These are phyloP conservation scores for Pimpla rufipes DNA, from an alignment of 2,888 invertebrate genomes.

Conservation along the genomic window DNA sequence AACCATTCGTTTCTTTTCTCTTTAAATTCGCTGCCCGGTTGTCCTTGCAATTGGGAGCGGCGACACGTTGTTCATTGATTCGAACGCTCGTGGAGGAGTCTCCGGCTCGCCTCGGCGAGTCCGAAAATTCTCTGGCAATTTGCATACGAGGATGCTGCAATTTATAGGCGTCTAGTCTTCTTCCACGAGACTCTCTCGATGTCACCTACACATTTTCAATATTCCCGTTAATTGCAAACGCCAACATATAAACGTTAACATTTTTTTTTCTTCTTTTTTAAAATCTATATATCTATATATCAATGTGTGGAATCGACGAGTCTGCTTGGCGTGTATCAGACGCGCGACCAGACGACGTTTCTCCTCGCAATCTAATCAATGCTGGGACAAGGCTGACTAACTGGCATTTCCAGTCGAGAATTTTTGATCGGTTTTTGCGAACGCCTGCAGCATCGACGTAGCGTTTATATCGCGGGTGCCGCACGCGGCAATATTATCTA, in stretches of 20 bases:
- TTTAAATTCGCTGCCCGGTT: background rate
- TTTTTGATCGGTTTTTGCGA: background rate
- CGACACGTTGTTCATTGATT: slow-evolving; percentile 30
- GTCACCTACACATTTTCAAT: background rate
- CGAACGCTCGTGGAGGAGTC: slow-evolving; percentile 24
- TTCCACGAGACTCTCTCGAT: background rate
- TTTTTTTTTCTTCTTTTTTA: no score
- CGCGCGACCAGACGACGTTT: slow-evolving; percentile 8
- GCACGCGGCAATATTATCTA: slow-evolving; percentile 33
- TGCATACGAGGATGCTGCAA: slow-evolving; percentile 23
- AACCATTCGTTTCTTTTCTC: no score
- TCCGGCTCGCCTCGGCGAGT: slow-evolving; percentile 10
- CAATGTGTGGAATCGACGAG: background rate
- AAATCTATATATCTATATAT: background rate
- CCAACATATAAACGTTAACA: no score
- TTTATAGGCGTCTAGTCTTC: slow-evolving; percentile 29
- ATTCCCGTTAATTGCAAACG: slow-evolving; percentile 18
- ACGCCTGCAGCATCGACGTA: background rate
- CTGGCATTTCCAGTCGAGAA: slow-evolving; percentile 10
- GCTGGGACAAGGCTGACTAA: background rate
- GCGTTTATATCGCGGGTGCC: background rate
- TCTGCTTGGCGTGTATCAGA: background rate
- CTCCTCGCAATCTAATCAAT: slow-evolving; percentile 14
- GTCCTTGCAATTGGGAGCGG: slow-evolving; percentile 9
- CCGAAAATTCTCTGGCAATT: slow-evolving; percentile 45